Evolutionary conservation across 2,113 vertebrate genomes (phyloP), one percentile per base, ranked within the genome.

Genomic region (Ptyas mucosa): DNA sequence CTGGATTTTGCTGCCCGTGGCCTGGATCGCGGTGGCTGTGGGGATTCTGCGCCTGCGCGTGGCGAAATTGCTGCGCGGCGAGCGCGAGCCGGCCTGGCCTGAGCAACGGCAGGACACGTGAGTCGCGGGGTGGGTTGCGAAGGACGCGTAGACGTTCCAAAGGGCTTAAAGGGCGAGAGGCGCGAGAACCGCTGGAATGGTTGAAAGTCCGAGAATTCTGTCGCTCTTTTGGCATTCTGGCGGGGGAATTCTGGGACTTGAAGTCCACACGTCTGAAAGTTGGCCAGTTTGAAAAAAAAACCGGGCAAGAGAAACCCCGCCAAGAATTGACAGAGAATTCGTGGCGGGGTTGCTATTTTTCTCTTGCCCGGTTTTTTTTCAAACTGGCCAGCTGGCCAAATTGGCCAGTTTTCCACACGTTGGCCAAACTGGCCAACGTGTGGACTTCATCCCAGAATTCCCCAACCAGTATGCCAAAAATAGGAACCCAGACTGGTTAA

Each of bases 1-100:
- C 94, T 98, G 98, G 98, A 98, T 98, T 6, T 97, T 98, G 8
- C 95, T 98, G 87, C 98, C 98, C 94, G 98, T 98, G 55, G 98
- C 98, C 52, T 97, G 98, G 90, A 98, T 98, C 95, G 98, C 98
- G 8, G 98, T 98, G 95, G 95, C 98, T 0, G 97, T 98, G 2
- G 98, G 98, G 2, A 96, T 98, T 93, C 95, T 98, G 61, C 98
- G 98, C n/a, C 98, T 98, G 96, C 98, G 98, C 21, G 96, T 98
- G 21, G 98, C 98, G 34, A 97, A 97, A 61, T 96, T 98, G 69
- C 92, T 98, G 29, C 98, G 98, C 93, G 98, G 96, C 7, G 98
- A 98, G 86, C 98, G 97, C 93, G 97, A 97, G 94, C 95, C 97
- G 1, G 98, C 97, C 46, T 93, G 92, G 85, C 95, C 98, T 94